Percentiles rank a stretch among this genome's conserved stretches.
Evolutionary conservation across 2,797 vertebrate species (phyloP).

Genomic region (Artibeus jamaicensis): DNA sequence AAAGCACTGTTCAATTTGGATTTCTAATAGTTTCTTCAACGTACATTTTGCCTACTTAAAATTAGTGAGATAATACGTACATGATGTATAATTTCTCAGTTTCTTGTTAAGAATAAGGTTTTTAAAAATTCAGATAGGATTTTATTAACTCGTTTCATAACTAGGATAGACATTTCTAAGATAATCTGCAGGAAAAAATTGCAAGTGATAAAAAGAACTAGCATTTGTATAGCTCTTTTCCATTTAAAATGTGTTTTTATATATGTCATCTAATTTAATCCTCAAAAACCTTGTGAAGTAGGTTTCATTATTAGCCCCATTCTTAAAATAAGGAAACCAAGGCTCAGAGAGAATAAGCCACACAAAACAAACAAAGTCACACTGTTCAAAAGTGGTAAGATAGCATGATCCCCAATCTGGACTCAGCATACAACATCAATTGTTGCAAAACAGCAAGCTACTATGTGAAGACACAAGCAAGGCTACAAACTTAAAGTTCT

Average conservation of each 20-base stretch:
- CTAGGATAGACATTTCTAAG: neutral
- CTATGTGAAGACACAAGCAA: slow-evolving; percentile 24
- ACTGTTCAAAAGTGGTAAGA: slow-evolving; percentile 7
- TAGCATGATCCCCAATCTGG: neutral
- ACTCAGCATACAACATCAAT: neutral
- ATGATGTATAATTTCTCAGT: neutral
- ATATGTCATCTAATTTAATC: slow-evolving; percentile 10
- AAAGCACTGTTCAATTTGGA: neutral
- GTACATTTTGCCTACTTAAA: slow-evolving; percentile 5
- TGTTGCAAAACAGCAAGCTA: slow-evolving; percentile 15
- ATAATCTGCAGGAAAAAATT: neutral
- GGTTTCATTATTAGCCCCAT: neutral
- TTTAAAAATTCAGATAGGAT: neutral
- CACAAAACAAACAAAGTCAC: neutral
- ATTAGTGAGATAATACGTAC: neutral
- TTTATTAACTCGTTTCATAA: slow-evolving; percentile 43
- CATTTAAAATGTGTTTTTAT: slow-evolving; percentile 1
- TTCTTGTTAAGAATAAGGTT: neutral
- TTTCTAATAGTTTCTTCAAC: neutral
- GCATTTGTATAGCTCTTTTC: slow-evolving; percentile 13
- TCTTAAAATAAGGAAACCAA: slow-evolving; percentile 31
- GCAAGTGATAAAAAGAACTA: neutral
- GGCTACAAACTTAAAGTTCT: slow-evolving; percentile 32
- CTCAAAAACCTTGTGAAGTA: neutral
- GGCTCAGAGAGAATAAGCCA: neutral